Conservation (phyloP, 2,888 invertebrate species). For the Microdon myrmicae region DNA sequence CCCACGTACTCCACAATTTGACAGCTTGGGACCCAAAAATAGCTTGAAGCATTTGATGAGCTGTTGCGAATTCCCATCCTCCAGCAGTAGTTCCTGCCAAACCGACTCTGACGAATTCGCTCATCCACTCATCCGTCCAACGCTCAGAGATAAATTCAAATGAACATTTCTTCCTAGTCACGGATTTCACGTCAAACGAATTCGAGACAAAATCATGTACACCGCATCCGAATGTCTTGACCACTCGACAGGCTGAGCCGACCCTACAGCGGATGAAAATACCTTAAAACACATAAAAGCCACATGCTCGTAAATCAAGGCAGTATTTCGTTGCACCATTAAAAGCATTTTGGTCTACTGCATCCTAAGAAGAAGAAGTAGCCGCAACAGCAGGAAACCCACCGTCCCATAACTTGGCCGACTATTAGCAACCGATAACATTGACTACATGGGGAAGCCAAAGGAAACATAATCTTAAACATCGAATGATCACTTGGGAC, state of each 20-base stretch:
- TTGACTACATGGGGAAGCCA: background rate
- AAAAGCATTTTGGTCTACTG: slow-evolving; percentile 45
- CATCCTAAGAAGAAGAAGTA: too few relatives aligned
- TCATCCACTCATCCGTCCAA: slow-evolving; percentile 15
- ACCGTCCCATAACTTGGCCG: too few relatives aligned
- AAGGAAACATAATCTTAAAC: slow-evolving; percentile 31
- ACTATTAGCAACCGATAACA: slow-evolving; percentile 1
- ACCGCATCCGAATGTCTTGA: slow-evolving; percentile 29
- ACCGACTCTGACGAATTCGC: too few relatives aligned
- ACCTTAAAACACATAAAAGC: slow-evolving; percentile 44
- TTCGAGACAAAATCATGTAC: slow-evolving; percentile 33
- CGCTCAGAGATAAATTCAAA: slow-evolving; percentile 14
- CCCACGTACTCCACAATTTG: too few relatives aligned
- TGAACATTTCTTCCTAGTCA: slow-evolving; percentile 26
- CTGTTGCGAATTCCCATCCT: too few relatives aligned
- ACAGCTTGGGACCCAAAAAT: too few relatives aligned
- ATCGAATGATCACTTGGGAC: slow-evolving; percentile 38
- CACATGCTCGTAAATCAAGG: slow-evolving; percentile 46
- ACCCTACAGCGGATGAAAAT: slow-evolving; percentile 1
- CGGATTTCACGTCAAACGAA: slow-evolving; percentile 44
- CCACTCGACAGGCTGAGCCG: slow-evolving; percentile 8
- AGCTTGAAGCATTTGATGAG: too few relatives aligned
- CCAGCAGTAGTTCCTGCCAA: too few relatives aligned
- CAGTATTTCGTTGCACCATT: slow-evolving; percentile 45
- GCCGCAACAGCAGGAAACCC: slow-evolving; percentile 21